A percentile compares a stretch with the other conserved stretches of the same genome.
Evolutionary conservation across 2,113 vertebrate genomes (phyloP).

Genomic region (Eulemur rufifrons): DNA sequence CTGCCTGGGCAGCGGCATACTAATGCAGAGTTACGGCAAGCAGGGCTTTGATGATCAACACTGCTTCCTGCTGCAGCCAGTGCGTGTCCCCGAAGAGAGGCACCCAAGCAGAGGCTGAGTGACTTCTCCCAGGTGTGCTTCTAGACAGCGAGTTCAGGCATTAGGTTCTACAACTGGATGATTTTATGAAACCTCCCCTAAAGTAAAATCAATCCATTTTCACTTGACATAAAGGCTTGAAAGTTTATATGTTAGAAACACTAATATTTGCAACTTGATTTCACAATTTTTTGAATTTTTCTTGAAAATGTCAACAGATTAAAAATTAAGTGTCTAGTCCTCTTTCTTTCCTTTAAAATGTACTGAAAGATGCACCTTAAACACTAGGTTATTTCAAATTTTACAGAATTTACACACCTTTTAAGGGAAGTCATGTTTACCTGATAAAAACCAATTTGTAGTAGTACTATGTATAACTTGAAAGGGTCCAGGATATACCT

Average conservation of each 20-base stretch:
- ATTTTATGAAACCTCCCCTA: background rate
- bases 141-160: background rate
- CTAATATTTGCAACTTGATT: background rate
- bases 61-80: fast-evolving
- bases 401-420: background rate
- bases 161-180: background rate
- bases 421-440: background rate
- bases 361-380: slow-evolving; percentile 1
- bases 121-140: background rate
- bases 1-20: background rate
- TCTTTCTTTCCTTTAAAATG: background rate
- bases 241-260: background rate
- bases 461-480: slow-evolving; percentile 4
- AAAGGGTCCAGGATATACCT: background rate
- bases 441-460: slow-evolving; percentile 33
- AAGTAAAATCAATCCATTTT: background rate
- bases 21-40: background rate
- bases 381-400: background rate
- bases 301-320: background rate
- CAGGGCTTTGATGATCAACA: background rate
- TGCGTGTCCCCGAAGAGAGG: background rate
- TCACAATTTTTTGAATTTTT: background rate
- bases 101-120: background rate
- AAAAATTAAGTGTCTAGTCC: background rate
- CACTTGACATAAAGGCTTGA: background rate